Percentiles rank a stretch among this genome's conserved stretches.
Evolutionary conservation across 2,797 vertebrate species (phyloP).

Genomic region (Rhinichthys osculus): DNA sequence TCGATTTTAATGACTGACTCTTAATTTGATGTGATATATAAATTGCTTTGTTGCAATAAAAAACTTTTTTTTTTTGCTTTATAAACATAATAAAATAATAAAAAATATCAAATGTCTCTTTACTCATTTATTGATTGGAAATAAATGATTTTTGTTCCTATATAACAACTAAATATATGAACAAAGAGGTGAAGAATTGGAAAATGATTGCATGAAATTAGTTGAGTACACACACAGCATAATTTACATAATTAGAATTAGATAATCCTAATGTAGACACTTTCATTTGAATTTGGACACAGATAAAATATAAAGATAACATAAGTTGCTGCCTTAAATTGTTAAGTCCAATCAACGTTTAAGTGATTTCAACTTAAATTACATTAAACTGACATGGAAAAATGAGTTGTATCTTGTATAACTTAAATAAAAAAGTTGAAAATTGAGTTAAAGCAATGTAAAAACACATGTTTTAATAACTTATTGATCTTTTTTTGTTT

Average conservation of each 20-base stretch:
- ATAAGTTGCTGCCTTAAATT: no score
- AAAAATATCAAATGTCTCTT: background rate
- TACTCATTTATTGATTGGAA: background rate
- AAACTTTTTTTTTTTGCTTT: background rate
- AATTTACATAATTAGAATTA: background rate
- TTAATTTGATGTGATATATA: background rate
- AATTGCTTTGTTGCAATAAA: background rate
- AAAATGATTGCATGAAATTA: background rate
- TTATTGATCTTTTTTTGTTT: no score
- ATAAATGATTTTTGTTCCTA: background rate
- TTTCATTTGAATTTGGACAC: background rate
- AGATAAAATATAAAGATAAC: background rate
- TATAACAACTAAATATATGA: background rate
- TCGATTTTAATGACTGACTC: background rate
- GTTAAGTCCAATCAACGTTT: no score
- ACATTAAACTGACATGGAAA: no score
- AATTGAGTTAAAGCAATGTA: no score
- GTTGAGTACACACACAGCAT: background rate
- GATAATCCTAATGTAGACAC: background rate
- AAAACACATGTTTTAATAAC: no score
- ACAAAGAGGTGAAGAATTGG: background rate
- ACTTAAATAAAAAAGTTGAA: no score
- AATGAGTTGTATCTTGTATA: no score
- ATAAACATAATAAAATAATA: slow-evolving; percentile 14
- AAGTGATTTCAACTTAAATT: no score